Evolutionary conservation across 2,113 vertebrate genomes (phyloP), one percentile per base, ranked within the genome.

Genomic region (Notothenia coriiceps): DNA sequence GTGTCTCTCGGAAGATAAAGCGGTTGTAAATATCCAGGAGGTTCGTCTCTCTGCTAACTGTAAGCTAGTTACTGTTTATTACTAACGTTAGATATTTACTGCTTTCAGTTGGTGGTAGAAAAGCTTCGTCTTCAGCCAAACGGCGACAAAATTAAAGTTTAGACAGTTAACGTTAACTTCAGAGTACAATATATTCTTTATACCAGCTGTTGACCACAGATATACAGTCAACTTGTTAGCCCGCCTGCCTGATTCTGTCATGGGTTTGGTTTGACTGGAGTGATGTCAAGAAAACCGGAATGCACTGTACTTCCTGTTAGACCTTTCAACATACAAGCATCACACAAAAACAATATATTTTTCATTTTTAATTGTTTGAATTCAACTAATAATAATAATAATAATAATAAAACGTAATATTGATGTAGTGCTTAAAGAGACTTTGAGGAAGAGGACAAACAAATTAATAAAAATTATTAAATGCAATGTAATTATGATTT

Each of bases 51-150:
- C 80, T 70, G 90, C 81, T 91, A 89, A 63, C 77, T 60, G 78
- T 79, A 90, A 90, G 91, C 88, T 60, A 44, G 17, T 54, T 70
- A 63, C 51, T 43, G 57, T 75, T 84, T 64, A 72, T 68, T 33
- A 33, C 18, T 10, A 2, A n/a, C n/a, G n/a, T 3, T 15, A 40
- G 47, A 10, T 14, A 9, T 56, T 25, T 6, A 3, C 13, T 47
- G 44, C 33, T n/a, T 29, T 52, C 20, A 5, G 55, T 10, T 3
- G 18, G 11, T 17, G 18, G 43, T 22, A 40, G 35, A 4, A 18
- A 50, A 10, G 12, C 22, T 43, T 20, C 10, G 29, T 65, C 33
- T 66, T 80, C 72, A 25, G 56, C 8, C 12, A 29, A 18, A 22
- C 22, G 14, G 22, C 46, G 55, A 29, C 67, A 0, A 5, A 14